Conservation (phyloP, 1,140 invertebrate species). For the Brachionus sp. region DNA sequence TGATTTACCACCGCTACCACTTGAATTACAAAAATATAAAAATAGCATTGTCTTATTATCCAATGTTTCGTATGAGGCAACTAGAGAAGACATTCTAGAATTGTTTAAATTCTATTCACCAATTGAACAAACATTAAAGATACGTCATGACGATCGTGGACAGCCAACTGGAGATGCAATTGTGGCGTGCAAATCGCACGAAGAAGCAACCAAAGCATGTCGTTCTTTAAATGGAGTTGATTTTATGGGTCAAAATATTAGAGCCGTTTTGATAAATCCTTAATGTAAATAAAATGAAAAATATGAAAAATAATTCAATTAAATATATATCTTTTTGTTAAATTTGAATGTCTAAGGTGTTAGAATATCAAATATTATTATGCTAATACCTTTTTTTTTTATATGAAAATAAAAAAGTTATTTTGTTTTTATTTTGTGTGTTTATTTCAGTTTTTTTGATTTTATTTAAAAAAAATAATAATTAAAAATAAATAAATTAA, state of each 20-base stretch:
- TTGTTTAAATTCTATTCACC: conserved; percentile 7
- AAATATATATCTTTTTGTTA: not conserved
- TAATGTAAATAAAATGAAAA: not conserved
- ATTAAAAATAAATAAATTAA: not conserved
- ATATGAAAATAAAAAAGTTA: not conserved
- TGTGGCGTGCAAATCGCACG: not conserved
- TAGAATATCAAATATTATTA: not conserved
- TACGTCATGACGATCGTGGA: conserved; percentile 36
- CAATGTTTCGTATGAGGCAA: conserved; percentile 38
- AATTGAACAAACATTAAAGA: conserved; percentile 44
- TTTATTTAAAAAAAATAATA: not conserved
- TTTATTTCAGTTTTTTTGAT: not conserved
- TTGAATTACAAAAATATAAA: conserved; percentile 27
- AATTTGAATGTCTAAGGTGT: too few species aligned
- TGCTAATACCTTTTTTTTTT: not conserved
- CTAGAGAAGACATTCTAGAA: conserved; percentile 14
- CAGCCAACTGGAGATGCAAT: conserved; percentile 43
- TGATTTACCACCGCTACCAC: conserved; percentile 38
- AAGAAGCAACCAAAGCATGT: not conserved
- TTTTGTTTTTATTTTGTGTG: not conserved
- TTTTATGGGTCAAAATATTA: conserved; percentile 8
- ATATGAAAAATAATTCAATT: not conserved
- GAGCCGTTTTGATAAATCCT: not conserved
- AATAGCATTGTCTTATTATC: conserved; percentile 19
- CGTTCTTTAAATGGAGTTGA: not conserved